Evolutionary conservation across 2,888 invertebrate species (phyloP), one percentile per base, ranked within the genome.

Genomic region (Rosalia funebris): DNA sequence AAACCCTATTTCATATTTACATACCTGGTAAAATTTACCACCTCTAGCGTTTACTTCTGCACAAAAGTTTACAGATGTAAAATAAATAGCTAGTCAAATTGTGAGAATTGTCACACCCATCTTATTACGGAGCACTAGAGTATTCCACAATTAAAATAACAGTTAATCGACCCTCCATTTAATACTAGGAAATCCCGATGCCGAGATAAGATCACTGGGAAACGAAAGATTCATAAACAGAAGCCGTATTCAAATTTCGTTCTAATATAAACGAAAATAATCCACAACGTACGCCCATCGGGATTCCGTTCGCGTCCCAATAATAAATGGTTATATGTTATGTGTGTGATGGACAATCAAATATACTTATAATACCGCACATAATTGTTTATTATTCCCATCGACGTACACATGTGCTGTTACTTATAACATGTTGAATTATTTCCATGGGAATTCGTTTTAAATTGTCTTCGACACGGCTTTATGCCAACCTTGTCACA

Each of bases 391-490:
- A 73, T 70, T 76, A 77, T 77, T 76, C 77, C 64, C 61, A 62
- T 63, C 68, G 57, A 66, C 63, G 50, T 60, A 53, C 62, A 63
- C 62, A 62, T 70, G 73, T 77, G 70, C 77, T 72, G 77, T 77
- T 77, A 77, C 70, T 71, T 75, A 75, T 74, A 73, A 73, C 73
- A 70, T 71, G 69, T 68, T 64, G 69, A 69, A 70, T 71, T 68
- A 73, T 75, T 75, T 72, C 73, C 74, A 74, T 76, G 75, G 75
- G 75, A 76, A 75, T 70, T 67, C 65, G 60, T 69, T 71, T 67
- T 45, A 67, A 62, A 67, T 70, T 66, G 65, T 63, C 59, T 53
- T 61, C 42, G 58, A 54, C 58, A 45, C 58, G 54, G 50, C 58
- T 50, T 3, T 57, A 61, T 56, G 54, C 57, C 53, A 47, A 48